Base-by-base conservation (phyloP, 2,113 vertebrate species). In the Puntigrus tetrazona region DNA sequence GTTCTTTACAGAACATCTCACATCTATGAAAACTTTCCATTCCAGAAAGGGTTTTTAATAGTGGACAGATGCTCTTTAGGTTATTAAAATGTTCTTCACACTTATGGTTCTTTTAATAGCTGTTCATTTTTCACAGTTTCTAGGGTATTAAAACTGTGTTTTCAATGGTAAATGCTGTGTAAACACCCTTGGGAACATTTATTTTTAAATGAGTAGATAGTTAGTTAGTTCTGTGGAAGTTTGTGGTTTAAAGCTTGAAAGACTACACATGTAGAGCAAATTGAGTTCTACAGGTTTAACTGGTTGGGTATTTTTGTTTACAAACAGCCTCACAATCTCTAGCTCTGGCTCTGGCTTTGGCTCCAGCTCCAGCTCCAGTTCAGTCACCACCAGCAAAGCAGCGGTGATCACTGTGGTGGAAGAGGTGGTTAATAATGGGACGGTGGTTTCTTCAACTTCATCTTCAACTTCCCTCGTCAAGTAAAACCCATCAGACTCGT, bases 351-450 rank as follows among this genome's bases (percentile, higher is more conserved):
- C 65, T 18, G 31, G 6, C 22, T 34, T 63, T 2, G 45, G 45
- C 78, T 77, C 7, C 87, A 89, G 90, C 34, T 27, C 18, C 57
- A 31, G 16, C 7, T 38, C 27, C 29, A 86, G 47, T 50, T 14
- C 65, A 5, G 43, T 43, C 0, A 70, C 27, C 41, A 83, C 43
- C 0, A 88, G 36, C 0, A 91, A 83, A 52, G 86, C 83, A 29
- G 84, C 86, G 3, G 83, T 90, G 59, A 90, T 93, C 86, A 90
- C 86, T 0, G 85, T 93, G 43, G 81, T 92, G 84, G 84, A 94
- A 45, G 43, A 90, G 83, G 86, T 92, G 74, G 87, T 93, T 7
- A 89, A 92, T 1, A 91, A 91, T 1, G 92, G 92, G 25, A 85
- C 11, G 75, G 79, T 91, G 85, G 36, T 92, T 20, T 88, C 91